Conservation (phyloP, 2,888 invertebrate species). For the Hemithea aestivaria region DNA sequence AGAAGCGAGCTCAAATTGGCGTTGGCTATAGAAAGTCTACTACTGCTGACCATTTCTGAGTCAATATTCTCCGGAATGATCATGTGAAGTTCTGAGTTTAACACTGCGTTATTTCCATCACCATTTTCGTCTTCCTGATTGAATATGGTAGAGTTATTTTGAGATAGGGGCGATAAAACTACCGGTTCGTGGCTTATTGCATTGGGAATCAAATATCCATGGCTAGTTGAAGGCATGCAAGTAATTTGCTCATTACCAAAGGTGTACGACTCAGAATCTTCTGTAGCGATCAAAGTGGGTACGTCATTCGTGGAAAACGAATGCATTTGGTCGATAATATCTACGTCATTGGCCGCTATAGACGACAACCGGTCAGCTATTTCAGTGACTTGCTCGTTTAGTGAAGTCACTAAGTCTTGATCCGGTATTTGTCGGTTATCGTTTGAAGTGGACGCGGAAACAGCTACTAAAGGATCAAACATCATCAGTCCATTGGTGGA, state of each 20-base stretch:
- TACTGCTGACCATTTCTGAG: conserved; percentile 61
- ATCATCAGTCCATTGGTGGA: conserved; percentile 72
- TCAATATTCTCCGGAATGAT: conserved; percentile 68
- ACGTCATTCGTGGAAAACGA: conserved; percentile 71
- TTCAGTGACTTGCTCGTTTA: conserved; percentile 73
- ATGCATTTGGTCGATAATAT: conserved; percentile 61
- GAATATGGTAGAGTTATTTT: conserved; percentile 69
- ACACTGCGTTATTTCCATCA: conserved; percentile 42
- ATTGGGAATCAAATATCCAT: conserved; percentile 82
- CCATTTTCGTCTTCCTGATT: conserved; percentile 58
- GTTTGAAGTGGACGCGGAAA: conserved; percentile 45
- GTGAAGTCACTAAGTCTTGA: conserved; percentile 66
- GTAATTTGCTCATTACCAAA: conserved; percentile 63
- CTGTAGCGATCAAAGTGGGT: conserved; percentile 56
- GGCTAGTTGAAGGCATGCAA: conserved; percentile 81
- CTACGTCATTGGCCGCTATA: conserved; percentile 57
- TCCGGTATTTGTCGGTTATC: conserved; percentile 63
- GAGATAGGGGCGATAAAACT: conserved; percentile 73
- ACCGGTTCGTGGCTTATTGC: conserved; percentile 79
- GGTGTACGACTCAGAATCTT: conserved; percentile 45
- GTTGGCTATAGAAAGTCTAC: conserved; percentile 80
- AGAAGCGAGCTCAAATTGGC: conserved; percentile 80
- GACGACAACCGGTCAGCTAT: conserved; percentile 70
- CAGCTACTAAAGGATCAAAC: conserved; percentile 71
- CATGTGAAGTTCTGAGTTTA: conserved; percentile 55